Evolutionary conservation across 2,888 invertebrate species (phyloP), one percentile per base, ranked within the genome.

Genomic region (Geotrupes spiniger): DNA sequence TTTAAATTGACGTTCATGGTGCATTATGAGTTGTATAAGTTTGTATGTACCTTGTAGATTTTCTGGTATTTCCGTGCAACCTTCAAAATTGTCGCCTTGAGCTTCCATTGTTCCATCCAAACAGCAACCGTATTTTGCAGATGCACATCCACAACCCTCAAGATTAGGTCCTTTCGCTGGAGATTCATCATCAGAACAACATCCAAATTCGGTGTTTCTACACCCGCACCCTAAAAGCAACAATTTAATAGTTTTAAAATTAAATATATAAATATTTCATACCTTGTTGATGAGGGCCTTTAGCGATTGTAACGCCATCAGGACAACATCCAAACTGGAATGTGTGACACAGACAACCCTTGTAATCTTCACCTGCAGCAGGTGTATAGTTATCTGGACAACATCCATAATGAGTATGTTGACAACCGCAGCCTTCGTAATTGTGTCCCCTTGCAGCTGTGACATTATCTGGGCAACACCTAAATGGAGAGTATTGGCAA

Each of bases 311-410:
- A 50, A 85, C 72, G 0, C 92, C 92, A 73, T 94, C 92, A 0
- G 87, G 82, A 63, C 95, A 95, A 65, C 95, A 95, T 1, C 94
- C 93, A 67, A 91, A 92, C 67, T 92, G 90, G 75, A 83, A 88
- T 0, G 92, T 88, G 64, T 85, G 81, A 65, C 92, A 92, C 0
- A 81, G 78, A 65, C 96, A 97, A 8, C 94, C 96, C 60, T 86
- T 81, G 63, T 78, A 85, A 56, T 88, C 81, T 0, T 87, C 82
- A 6, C 94, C 95, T 21, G 74, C 69, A 0, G 96, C 91, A 40
- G 84, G 79, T 9, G 89, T 83, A 48, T 74, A 81, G 67, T 84
- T 83, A 70, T 95, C 91, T 2, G 89, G 89, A 62, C 94, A 94
- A 65, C 94, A 95, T 4, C 92, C 92, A 62, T 84, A 77, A 17